phyloP scores from a whole-genome alignment of 2,888 invertebrate genomes.

The Trichogramma dendrolimi region DNA sequence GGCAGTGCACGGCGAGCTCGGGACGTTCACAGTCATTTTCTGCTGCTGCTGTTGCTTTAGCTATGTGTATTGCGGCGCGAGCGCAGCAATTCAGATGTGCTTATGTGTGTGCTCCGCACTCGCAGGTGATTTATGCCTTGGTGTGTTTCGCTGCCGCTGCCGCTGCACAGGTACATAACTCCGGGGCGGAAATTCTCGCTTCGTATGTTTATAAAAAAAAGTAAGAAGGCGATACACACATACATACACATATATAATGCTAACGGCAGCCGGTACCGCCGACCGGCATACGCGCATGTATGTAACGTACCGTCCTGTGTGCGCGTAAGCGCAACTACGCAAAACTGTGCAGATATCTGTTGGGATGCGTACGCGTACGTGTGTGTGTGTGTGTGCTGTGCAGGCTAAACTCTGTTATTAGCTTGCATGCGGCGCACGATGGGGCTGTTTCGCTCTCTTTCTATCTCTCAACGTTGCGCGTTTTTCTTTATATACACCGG shows the following conservation, averaged over 20 bases:
- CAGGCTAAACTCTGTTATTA: constrained; percentile 22
- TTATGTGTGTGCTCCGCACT: too few relatives aligned
- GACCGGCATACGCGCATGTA: background rate
- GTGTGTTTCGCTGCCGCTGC: too few relatives aligned
- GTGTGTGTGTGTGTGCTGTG: constrained; percentile 6
- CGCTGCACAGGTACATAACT: background rate
- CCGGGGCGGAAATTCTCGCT: constrained; percentile 24
- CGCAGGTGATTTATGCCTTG: too few relatives aligned
- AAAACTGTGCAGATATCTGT: constrained; percentile 20
- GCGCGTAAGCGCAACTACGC: background rate
- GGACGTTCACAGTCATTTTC: too few relatives aligned
- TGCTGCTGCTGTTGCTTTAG: too few relatives aligned
- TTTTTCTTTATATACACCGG: background rate
- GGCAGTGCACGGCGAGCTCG: too few relatives aligned
- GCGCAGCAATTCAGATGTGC: too few relatives aligned
- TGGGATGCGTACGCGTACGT: background rate
- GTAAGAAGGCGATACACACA: too few relatives aligned
- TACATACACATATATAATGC: too few relatives aligned
- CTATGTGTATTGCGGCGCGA: too few relatives aligned
- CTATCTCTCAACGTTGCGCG: background rate
- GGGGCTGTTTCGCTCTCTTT: background rate
- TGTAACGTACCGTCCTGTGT: background rate
- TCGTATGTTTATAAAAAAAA: background rate
- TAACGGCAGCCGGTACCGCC: background rate
- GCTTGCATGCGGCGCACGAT: background rate